Base-by-base conservation (phyloP, 2,113 vertebrate genomes). In the Erpornis zantholeuca region DNA sequence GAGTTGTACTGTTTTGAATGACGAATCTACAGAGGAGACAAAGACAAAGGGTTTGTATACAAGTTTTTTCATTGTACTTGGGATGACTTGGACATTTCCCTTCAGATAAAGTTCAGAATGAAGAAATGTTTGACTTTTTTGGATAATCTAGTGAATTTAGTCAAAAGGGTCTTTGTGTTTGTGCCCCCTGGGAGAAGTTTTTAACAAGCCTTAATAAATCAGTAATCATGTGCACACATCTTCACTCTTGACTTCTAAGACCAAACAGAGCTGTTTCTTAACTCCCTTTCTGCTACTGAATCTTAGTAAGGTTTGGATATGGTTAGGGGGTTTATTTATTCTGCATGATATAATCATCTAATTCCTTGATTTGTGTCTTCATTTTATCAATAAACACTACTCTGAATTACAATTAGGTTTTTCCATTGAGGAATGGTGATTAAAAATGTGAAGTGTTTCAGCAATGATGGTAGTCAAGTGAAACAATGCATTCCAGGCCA, bases 141-240 rank as follows among this genome's bases (percentile, higher is more conserved):
- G 28, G 36, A 36, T 81, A 1, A 2, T 29, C n/a, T 53, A 60
- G 40, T 54, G 33, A 70, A 40, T 88, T 88, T 70, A 76, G 61
- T 69, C 33, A 65, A 33, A 87, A 82, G 7, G 8, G 4, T 33
- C 10, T 86, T 21, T 56, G 9, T 76, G 9, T 42, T 64, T 85
- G 28, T 82, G 33, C 28, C 66, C 22, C 63, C 33, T 59, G 54
- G 61, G 29, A 90, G 38, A 87, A 81, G 35, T 33, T 90, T 92
- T 85, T 87, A 57, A 49, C 19, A 89, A 85, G 4, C 35, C 49
- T 75, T 85, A 65, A 88, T 79, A 78, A 89, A 92, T 89, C 50
- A 57, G 18, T 69, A 89, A 81, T 69, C 52, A 40, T 66, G 11
- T 49, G 10, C 27, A 22, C 49, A 38, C 6, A 63, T 78, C 22